phyloP scores from a whole-genome alignment of 2,113 vertebrate genomes.

The Echinops telfairi region DNA sequence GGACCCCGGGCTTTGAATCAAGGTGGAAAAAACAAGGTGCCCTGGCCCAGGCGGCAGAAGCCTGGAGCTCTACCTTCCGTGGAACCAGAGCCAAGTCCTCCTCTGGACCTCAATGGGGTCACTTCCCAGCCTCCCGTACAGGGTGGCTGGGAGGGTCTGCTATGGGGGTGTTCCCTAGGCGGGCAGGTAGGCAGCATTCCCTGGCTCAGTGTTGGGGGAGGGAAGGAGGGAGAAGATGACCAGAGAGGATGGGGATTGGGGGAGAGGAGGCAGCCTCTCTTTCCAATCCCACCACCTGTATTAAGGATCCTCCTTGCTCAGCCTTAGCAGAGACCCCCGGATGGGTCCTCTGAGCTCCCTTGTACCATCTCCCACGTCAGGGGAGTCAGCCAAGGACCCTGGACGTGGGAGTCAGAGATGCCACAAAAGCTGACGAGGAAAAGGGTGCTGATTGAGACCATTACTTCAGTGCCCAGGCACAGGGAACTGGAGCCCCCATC shows the following conservation, averaged over 20 bases:
- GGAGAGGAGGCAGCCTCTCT: not conserved
- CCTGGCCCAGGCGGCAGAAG: not conserved
- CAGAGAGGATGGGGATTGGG: not conserved
- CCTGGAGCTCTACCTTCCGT: not conserved
- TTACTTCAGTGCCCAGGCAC: not conserved
- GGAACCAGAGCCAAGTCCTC: not conserved
- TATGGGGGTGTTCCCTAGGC: not conserved
- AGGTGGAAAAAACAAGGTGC: not conserved
- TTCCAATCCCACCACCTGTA: not conserved
- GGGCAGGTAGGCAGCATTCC: not conserved
- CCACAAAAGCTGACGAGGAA: not conserved
- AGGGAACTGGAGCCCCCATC: not conserved
- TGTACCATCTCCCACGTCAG: not conserved
- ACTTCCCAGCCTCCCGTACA: not conserved
- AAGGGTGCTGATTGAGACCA: too few relatives aligned
- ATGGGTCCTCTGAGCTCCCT: not conserved
- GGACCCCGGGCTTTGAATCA: not conserved
- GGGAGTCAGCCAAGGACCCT: not conserved
- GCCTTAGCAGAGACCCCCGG: not conserved
- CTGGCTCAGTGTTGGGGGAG: not conserved
- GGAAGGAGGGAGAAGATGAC: not conserved
- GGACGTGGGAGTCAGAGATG: not conserved
- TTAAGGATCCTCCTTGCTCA: not conserved
- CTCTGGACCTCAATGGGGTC: not conserved
- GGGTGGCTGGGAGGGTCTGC: not conserved